phyloP scores from a whole-genome alignment of 2,888 invertebrate genomes.

The Eupithecia exiguata region DNA sequence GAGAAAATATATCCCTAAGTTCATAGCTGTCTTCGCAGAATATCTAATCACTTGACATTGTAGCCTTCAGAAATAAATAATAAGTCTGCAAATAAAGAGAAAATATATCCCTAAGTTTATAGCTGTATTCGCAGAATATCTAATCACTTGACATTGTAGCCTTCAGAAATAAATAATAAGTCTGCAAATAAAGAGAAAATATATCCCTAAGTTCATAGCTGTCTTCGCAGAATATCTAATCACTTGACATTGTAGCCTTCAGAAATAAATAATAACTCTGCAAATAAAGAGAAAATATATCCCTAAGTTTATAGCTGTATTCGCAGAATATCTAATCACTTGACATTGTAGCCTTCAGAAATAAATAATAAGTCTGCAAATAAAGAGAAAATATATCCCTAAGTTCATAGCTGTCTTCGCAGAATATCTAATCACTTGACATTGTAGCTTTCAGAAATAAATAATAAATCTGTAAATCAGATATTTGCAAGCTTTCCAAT shows the following conservation, averaged over 20 bases:
- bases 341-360: neutral
- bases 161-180: neutral
- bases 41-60: neutral
- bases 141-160: neutral
- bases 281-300: conserved; percentile 1
- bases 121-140: neutral
- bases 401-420: neutral
- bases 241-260: neutral
- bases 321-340: neutral
- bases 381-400: neutral
- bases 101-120: neutral
- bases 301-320: neutral
- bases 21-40: neutral
- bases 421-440: neutral
- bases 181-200: conserved; percentile 2
- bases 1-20: neutral
- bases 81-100: neutral
- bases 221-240: neutral
- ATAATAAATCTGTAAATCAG: neutral
- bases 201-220: neutral
- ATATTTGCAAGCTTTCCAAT: neutral
- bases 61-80: neutral
- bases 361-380: neutral
- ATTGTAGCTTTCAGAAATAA: neutral
- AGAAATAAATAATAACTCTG: neutral